Evolutionary conservation across 2,888 invertebrate genomes (phyloP).

Genomic region (Torymus tubicola): DNA sequence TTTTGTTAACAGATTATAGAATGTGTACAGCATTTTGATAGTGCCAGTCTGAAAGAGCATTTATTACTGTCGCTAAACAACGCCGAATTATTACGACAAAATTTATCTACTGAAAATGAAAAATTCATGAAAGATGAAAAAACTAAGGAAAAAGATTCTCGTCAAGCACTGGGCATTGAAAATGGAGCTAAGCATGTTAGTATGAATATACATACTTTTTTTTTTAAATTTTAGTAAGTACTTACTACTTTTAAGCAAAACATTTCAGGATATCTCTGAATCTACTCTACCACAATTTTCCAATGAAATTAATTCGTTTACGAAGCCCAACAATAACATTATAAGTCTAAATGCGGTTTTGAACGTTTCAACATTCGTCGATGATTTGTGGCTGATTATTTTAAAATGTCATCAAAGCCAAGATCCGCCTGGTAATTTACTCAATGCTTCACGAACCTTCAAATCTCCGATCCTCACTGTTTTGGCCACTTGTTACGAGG

Average conservation of each 20-base stretch:
- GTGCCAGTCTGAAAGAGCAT: conserved; percentile 80
- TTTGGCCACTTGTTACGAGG: conserved; percentile 85
- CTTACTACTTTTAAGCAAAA: conserved; percentile 3
- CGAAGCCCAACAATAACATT: background rate
- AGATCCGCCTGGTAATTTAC: conserved; percentile 82
- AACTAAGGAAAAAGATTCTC: conserved; percentile 26
- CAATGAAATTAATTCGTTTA: background rate
- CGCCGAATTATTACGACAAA: conserved; percentile 56
- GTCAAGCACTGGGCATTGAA: conserved; percentile 20
- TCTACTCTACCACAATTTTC: conserved; percentile 12
- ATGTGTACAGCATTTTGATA: conserved; percentile 79
- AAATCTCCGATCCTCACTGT: conserved; percentile 82
- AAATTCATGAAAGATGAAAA: conserved; percentile 62
- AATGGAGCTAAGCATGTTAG: conserved; percentile 2
- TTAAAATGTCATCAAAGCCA: conserved; percentile 83
- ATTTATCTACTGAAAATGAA: conserved; percentile 49
- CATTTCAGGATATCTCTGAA: conserved; percentile 34
- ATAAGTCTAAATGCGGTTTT: background rate
- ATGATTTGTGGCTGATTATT: conserved; percentile 80
- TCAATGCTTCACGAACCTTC: conserved; percentile 80
- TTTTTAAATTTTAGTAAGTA: background rate
- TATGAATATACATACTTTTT: conserved; percentile 21
- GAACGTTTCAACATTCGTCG: background rate
- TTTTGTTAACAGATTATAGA: conserved; percentile 73
- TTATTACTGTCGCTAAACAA: conserved; percentile 72